These are phyloP conservation scores for Leptodactylus fuscus DNA, from an alignment of 2,113 vertebrate genomes.

Conservation along the genomic window DNA sequence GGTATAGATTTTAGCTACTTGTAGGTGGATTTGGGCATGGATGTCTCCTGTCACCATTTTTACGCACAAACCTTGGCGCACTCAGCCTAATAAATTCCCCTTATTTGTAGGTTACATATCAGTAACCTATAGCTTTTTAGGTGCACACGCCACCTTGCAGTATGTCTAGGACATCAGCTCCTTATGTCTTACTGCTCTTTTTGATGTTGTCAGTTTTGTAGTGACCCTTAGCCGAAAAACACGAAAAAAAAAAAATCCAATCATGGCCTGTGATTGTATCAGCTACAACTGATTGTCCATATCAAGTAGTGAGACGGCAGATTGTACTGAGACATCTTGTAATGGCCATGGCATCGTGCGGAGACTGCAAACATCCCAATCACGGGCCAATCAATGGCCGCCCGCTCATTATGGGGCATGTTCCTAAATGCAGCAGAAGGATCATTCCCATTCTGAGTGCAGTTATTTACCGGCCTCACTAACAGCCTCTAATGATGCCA, in stretches of 20 bases:
- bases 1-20: too few relatives aligned
- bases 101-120: too few relatives aligned
- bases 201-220: neutral
- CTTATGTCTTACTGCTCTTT: too few relatives aligned
- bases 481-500: slow-evolving; percentile 2
- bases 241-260: neutral
- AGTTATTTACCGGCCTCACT: neutral
- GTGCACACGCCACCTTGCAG: too few relatives aligned
- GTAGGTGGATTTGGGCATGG: too few relatives aligned
- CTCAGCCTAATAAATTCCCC: too few relatives aligned
- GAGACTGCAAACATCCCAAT: neutral
- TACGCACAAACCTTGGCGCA: too few relatives aligned
- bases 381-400: neutral
- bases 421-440: neutral
- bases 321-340: neutral
- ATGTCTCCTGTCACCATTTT: too few relatives aligned
- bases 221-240: neutral
- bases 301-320: neutral
- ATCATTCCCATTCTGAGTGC: neutral
- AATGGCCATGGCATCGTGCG: neutral
- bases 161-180: too few relatives aligned
- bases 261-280: neutral
- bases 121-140: too few relatives aligned
- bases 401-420: neutral
- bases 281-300: neutral